Base-by-base conservation (phyloP, 2,797 vertebrate genomes). In the Bovichtus variegatus region DNA sequence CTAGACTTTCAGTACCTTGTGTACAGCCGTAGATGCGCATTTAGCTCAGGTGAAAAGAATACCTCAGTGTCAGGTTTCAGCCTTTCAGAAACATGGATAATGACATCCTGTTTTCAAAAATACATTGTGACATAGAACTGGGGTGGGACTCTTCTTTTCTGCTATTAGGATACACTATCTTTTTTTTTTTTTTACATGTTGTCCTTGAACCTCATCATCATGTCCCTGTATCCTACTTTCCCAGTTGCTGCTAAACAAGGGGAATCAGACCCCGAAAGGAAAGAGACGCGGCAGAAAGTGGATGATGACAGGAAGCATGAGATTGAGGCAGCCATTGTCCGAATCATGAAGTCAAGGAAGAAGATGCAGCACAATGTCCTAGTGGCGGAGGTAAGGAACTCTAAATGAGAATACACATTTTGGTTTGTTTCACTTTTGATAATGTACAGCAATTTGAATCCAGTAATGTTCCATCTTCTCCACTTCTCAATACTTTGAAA, bases 291-390 rank as follows among this genome's bases (percentile, higher is more conserved):
- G 75, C 97, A 99, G 95, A 99, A 98, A 93, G 98, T 99, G 81
- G 98, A 99, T 10, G 97, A 99, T 12, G 98, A 99, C 96, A 95
- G 98, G 91, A 99, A 99, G 89, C 97, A 99, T 67, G 97, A 99
- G 95, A 99, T 99, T 83, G 98, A 99, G 94, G 98, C 98, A 84
- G 98, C 98, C 91, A 99, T 99, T 83, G 97, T 99, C 74, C 96
- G 98, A 89, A 99, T 99, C 94, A 99, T 99, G 98, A 99, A 99
- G 93, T 99, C 97, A 25, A 97, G 97, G 80, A 99, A 99, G 97
- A 99, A 97, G 95, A 98, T 99, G 97, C 98, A 99, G 87, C 98
- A 99, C 95, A 99, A 98, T n/a, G 96, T 99, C 84, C 92, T 99
- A 90, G 98, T 99, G 92, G 97, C 98, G 84, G 98, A 99, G 97